Conservation (phyloP, 2,113 vertebrate genomes). For the Centropus unirufus region DNA sequence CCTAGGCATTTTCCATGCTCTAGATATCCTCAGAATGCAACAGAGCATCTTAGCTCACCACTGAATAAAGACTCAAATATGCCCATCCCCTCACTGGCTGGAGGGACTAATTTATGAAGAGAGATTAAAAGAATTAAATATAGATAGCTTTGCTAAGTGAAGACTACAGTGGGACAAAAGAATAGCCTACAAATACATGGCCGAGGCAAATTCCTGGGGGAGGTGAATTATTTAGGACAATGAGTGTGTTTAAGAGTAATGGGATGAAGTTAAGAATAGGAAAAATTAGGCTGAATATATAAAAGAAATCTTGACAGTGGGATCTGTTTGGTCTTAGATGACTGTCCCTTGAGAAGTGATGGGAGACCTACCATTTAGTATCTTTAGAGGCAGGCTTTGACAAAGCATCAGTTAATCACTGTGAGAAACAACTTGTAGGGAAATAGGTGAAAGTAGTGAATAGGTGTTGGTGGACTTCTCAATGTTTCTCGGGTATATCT, state of each 20-base stretch:
- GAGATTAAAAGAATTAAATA: conserved; percentile 72
- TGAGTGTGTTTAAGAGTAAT: conserved; percentile 42
- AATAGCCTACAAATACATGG: conserved; percentile 28
- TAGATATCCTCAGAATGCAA: conserved; percentile 15
- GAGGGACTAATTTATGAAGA: conserved; percentile 60
- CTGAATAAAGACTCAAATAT: conserved; percentile 5
- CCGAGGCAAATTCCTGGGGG: conserved; percentile 38
- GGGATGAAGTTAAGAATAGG: conserved; percentile 45
- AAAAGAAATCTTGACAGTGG: conserved; percentile 22
- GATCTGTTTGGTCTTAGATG: not conserved
- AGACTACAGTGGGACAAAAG: conserved; percentile 54
- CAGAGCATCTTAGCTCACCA: not conserved
- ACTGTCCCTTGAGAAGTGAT: conserved; percentile 24
- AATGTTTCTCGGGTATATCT: not conserved
- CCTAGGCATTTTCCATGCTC: conserved; percentile 56
- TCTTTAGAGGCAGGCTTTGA: not conserved
- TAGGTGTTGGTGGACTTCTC: not conserved
- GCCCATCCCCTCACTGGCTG: conserved; percentile 27
- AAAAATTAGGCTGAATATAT: conserved; percentile 36
- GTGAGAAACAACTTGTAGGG: not conserved
- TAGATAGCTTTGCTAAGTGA: conserved; percentile 43
- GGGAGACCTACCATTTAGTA: not conserved
- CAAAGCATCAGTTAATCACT: not conserved
- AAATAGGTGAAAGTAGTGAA: not conserved
- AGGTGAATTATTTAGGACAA: conserved; percentile 67